These are phyloP conservation scores for Microvelia longipes DNA, from an alignment of 1,140 invertebrate genomes.

Conservation along the genomic window DNA sequence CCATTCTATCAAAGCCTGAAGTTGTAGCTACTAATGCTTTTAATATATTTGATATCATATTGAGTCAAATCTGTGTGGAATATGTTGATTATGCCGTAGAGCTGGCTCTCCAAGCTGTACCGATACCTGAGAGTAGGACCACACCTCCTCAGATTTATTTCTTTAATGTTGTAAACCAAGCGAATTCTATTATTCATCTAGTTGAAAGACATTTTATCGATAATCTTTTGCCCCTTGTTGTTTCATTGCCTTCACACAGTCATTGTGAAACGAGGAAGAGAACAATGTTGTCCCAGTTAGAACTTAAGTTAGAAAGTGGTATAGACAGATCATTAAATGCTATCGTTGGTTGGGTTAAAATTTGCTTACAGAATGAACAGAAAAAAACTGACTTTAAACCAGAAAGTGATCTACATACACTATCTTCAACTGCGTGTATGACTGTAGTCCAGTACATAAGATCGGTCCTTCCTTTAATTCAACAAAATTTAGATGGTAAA, in stretches of 20 bases:
- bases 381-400: slow-evolving; percentile 93
- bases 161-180: slow-evolving; percentile 84
- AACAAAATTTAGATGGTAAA: slow-evolving; percentile 77
- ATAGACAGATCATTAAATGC: slow-evolving; percentile 75
- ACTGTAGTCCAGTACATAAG: slow-evolving; percentile 74
- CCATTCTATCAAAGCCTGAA: slow-evolving; percentile 59
- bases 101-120: slow-evolving; percentile 76
- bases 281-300: slow-evolving; percentile 69
- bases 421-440: slow-evolving; percentile 62
- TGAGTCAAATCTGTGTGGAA: slow-evolving; percentile 75
- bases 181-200: slow-evolving; percentile 90
- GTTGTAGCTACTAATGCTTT: slow-evolving; percentile 68
- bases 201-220: slow-evolving; percentile 90
- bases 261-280: slow-evolving; percentile 81
- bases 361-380: slow-evolving; percentile 82
- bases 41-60: slow-evolving; percentile 70
- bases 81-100: slow-evolving; percentile 95
- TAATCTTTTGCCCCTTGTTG: slow-evolving; percentile 71
- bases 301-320: slow-evolving; percentile 79
- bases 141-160: slow-evolving; percentile 76
- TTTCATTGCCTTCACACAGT: slow-evolving; percentile 51
- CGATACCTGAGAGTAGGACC: slow-evolving; percentile 68
- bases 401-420: slow-evolving; percentile 62
- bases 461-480: slow-evolving; percentile 58
- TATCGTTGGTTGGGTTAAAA: slow-evolving; percentile 78